Base-by-base conservation (phyloP, 2,113 vertebrate species). In the Pagrus major region DNA sequence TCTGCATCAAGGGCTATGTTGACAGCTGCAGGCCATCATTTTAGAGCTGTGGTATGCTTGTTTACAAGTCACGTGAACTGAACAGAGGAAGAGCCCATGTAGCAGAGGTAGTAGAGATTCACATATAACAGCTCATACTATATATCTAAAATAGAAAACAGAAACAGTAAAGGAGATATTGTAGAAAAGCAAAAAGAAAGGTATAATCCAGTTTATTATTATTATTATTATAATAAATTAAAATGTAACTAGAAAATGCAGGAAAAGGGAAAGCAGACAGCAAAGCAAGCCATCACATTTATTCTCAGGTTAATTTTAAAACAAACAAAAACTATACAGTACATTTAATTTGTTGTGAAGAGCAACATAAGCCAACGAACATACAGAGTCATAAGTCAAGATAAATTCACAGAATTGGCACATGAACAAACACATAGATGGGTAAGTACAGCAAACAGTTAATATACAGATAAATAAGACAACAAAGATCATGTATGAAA, bases 11-110 rank as follows among this genome's bases (percentile, higher is more conserved):
- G 71, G 49, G 18, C 58, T 82, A 33, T 61, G 52, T 73, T 78
- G 42, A 78, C 58, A 82, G 72, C 81, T 80, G 63, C 46, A 74
- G 49, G 67, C 61, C 58, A 47, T 42, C 59, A 52, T 80, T 63
- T 41, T 21, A 41, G 47, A 56, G 59, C 39, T 78, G 42, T 54
- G 60, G 72, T 58, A 37, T 35, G n/a, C 49, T 49, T 60, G 41
- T 73, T 75, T 72, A 76, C 37, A 14, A 61, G 65, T 72, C 37
- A 70, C 37, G 25, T 42, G 27, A 80, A 89, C 83, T n/a, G 8
- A 46, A 46, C 54, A 5, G 3, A 20, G 51, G 9, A 18, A 49
- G 42, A 41, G 54, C 31, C 68, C 47, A 76, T 68, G 15, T 20
- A 23, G 56, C 27, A 54, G 41, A 64, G 14, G 29, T 23, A 41